phyloP scores from a whole-genome alignment of 2,797 vertebrate genomes.

The Antennarius maculatus region DNA sequence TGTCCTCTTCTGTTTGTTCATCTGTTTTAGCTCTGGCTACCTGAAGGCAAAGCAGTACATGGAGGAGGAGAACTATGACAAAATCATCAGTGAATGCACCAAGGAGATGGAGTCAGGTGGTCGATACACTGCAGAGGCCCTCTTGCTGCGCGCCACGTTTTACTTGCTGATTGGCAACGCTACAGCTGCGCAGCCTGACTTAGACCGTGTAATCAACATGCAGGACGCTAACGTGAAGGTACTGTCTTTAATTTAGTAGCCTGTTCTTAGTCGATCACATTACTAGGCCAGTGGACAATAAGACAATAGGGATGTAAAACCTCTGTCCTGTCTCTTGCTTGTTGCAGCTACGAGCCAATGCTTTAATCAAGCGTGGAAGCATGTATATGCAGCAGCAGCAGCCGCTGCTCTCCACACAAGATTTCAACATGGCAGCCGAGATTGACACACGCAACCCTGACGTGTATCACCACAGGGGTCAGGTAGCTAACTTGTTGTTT shows the following conservation, averaged over 20 bases:
- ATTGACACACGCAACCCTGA: constrained; percentile 94
- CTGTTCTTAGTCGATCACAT: not conserved
- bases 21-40: constrained; percentile 88
- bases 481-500: constrained; percentile 78
- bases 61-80: constrained; percentile 99
- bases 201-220: constrained; percentile 95
- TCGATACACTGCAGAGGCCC: constrained; percentile 92
- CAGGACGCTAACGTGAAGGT: constrained; percentile 96
- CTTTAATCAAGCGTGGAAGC: constrained; percentile 96
- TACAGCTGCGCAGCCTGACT: constrained; percentile 91
- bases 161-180: constrained; percentile 97
- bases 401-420: constrained; percentile 90
- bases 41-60: constrained; percentile 99
- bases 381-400: constrained; percentile 99
- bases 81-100: constrained; percentile 98
- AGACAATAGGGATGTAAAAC: not conserved
- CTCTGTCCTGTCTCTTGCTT: rapidly evolving
- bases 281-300: not conserved
- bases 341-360: constrained; percentile 91
- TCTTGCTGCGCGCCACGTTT: constrained; percentile 95
- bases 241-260: not conserved
- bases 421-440: constrained; percentile 96
- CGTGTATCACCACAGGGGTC: constrained; percentile 97
- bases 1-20: not conserved
- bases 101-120: constrained; percentile 95